Evolutionary conservation across 2,888 invertebrate species (phyloP).

Genomic region (Cryptus armator): DNA sequence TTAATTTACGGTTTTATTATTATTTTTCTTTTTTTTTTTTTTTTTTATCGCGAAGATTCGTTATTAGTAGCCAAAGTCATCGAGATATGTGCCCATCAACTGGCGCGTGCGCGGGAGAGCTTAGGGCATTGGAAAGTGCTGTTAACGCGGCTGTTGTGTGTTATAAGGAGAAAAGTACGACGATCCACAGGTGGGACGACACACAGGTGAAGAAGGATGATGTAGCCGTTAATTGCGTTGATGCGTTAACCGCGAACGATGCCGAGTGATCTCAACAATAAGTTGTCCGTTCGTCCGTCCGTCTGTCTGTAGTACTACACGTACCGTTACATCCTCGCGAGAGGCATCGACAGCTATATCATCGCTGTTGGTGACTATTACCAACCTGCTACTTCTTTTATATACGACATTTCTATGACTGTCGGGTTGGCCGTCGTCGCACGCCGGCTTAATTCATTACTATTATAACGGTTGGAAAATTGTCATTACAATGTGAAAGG

Average conservation of each 20-base stretch:
- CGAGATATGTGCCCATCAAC: neutral
- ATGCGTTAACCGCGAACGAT: conserved; percentile 65
- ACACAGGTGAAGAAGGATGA: conserved; percentile 5
- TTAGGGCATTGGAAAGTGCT: neutral
- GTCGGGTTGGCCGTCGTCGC: neutral
- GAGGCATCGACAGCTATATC: neutral
- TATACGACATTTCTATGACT: too few species aligned
- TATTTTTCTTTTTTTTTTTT: neutral
- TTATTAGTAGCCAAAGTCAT: conserved; percentile 49
- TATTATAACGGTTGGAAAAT: conserved; percentile 18
- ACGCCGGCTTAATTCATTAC: conserved; percentile 11
- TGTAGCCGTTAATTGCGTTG: conserved; percentile 61
- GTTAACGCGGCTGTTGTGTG: neutral
- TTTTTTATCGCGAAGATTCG: neutral
- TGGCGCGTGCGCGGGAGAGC: too few species aligned
- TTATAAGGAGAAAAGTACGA: neutral
- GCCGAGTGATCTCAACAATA: conserved; percentile 59
- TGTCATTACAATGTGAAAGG: conserved; percentile 41
- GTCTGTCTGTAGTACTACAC: conserved; percentile 56
- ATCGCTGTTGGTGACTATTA: too few species aligned
- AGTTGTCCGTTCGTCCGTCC: conserved; percentile 5
- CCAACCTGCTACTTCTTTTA: too few species aligned
- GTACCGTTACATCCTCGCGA: conserved; percentile 55
- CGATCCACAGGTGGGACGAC: neutral
- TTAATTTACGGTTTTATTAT: conserved; percentile 13